Base-by-base conservation (phyloP, 2,888 invertebrate species). In the Euspilapteryx auroguttella region DNA sequence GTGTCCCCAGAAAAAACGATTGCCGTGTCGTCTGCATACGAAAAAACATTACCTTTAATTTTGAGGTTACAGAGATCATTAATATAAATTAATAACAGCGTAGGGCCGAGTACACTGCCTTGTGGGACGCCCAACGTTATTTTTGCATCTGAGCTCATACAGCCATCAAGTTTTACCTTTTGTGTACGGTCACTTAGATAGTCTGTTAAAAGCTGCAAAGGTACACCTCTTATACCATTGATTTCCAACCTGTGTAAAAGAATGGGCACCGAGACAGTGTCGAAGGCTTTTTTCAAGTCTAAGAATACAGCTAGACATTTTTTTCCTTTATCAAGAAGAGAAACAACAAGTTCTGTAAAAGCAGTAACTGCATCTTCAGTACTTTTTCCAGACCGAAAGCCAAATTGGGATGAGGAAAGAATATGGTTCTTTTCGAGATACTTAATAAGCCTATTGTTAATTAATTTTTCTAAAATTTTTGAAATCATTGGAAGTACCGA, bases 251-350 rank as follows among this genome's bases (percentile, higher is more conserved):
- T 24, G 7, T 10, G 8, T 14, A 24, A 5, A 5, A 24, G 13
- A 12, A 24, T 4, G 14, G 24, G 24, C 4, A 24, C n/a, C 4
- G 24, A 24, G 14, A 24, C 24, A 3, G 24, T 24, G n/a, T 24
- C 24, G 12, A 24, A 24, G 4, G 24, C 24, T 24, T 24, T 24
- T 12, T 6, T 14, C 6, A 24, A 12, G 24, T 24, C 24, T 4
- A 24, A 7, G 24, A 24, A 24, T 12, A 24, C 14, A 9, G 9
- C 13, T 24, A 24, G 4, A 6, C 13, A 13, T n/a, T 24, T 12
- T 8, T 24, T 10, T 8, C 24, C 24, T 5, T 24, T 24, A 14
- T 24, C 24, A 7, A 23, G 7, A 7, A 10, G 4, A 5, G 5
- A 4, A 9, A 23, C n/a, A 17, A 17, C 8, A 17, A 8, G 5